Base-by-base conservation (phyloP, 2,113 vertebrate genomes). In the Colossoma macropomum region DNA sequence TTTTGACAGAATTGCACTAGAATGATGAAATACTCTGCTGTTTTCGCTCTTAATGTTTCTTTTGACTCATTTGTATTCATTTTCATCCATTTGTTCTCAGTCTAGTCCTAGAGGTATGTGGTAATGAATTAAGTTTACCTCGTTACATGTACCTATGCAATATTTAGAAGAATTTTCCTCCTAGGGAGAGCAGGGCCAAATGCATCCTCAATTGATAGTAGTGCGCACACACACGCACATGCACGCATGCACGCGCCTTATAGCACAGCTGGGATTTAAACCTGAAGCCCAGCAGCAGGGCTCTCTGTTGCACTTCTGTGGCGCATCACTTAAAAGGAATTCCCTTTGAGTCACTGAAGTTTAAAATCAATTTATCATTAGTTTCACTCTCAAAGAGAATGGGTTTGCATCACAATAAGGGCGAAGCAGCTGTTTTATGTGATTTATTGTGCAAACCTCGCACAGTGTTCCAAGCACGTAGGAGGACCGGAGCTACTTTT, bases 401-500 rank as follows among this genome's bases (percentile, higher is more conserved):
- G 41, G n/a, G 6, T 70, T 60, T 30, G 54, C 32, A 80, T 56
- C 50, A 62, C 38, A 73, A 72, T 73, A 30, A 70, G 52, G 38
- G 32, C 28, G 30, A 54, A 56, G 32, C 45, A 77, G 74, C 56
- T 59, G 28, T 77, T 50, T 63, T 71, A 32, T 65, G 50, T 77
- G 54, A 83, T 69, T 34, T 80, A 76, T 23, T 80, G 32, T 76
- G 38, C 23, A 81, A 68, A 38, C 12, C n/a, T 27, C 38, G n/a
- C 59, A 25, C 59, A 60, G 27, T n/a, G 52, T 84, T 80, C 72
- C 63, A 66, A 77, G 63, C 41, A 21, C 30, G 78, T 70, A 70
- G 63, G 72, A 80, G 54, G 66, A 71, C 65, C 54, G 21, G 19
- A 68, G 54, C 27, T 75, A 62, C 23, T 71, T 80, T 52, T 60